Conservation (phyloP, 2,888 invertebrate species). For the Blera fallax region DNA sequence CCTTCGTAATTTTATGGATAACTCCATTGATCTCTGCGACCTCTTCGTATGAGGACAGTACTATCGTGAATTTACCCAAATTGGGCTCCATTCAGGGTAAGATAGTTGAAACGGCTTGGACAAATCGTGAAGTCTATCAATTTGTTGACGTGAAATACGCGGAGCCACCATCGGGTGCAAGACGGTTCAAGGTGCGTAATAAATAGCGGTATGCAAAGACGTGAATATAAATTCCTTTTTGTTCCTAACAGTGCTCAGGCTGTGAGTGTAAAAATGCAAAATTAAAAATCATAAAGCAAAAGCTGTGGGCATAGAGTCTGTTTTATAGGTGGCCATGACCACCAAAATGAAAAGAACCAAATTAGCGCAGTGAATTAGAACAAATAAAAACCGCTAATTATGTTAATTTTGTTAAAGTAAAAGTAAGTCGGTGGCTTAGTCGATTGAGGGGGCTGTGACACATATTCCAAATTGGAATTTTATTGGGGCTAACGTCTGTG, state of each 20-base stretch:
- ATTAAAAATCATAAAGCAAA: too few species aligned
- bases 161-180: conserved; percentile 76
- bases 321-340: background rate
- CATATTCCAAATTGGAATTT: background rate
- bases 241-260: background rate
- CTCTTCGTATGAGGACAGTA: conserved; percentile 5
- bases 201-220: background rate
- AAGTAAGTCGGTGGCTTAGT: background rate
- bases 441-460: background rate
- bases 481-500: background rate
- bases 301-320: too few species aligned
- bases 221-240: background rate
- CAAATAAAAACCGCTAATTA: background rate
- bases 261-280: background rate
- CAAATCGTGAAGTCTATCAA: conserved; percentile 76
- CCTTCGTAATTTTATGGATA: background rate
- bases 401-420: background rate
- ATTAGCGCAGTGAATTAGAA: background rate
- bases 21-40: background rate
- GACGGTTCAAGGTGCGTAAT: conserved; percentile 78
- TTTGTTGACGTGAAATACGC: conserved; percentile 80
- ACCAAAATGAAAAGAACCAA: background rate
- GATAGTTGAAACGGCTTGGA: conserved; percentile 76
- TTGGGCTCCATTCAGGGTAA: conserved; percentile 78
- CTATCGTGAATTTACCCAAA: conserved; percentile 74